phyloP scores from a whole-genome alignment of 2,113 vertebrate species.

The Puma concolor region DNA sequence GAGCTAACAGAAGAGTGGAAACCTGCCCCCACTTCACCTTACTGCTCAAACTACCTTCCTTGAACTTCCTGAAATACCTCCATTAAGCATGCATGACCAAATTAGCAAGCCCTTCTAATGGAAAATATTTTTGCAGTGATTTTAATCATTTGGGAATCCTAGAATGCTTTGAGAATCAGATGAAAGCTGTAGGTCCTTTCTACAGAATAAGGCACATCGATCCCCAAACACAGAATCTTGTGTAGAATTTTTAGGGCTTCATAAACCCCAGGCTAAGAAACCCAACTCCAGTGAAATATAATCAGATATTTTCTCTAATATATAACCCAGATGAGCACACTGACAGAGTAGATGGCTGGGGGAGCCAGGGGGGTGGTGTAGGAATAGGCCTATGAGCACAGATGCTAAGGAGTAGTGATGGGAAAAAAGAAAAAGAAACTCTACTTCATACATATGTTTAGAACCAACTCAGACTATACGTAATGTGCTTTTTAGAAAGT shows the following conservation, averaged over 20 bases:
- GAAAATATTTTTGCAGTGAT: background rate
- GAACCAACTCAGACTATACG: background rate
- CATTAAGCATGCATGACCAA: background rate
- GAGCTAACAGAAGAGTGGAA: background rate
- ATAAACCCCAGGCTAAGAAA: background rate
- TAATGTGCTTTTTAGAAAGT: background rate
- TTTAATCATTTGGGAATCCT: background rate
- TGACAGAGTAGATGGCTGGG: background rate
- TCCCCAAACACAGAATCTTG: background rate
- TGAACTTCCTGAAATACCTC: background rate
- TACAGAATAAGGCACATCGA: background rate
- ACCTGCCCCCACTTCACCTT: rapidly evolving
- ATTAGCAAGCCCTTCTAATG: background rate
- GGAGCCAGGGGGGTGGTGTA: rapidly evolving
- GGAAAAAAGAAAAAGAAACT: background rate
- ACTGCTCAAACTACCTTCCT: background rate
- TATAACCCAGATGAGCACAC: background rate
- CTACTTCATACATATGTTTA: background rate
- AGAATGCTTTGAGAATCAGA: background rate
- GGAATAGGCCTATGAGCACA: background rate
- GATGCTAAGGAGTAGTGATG: background rate
- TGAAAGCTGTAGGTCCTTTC: background rate
- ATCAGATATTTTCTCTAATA: background rate
- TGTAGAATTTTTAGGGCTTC: background rate
- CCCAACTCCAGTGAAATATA: background rate